Base-by-base conservation (phyloP, 2,113 vertebrate genomes). In the Dipodomys stephensi region DNA sequence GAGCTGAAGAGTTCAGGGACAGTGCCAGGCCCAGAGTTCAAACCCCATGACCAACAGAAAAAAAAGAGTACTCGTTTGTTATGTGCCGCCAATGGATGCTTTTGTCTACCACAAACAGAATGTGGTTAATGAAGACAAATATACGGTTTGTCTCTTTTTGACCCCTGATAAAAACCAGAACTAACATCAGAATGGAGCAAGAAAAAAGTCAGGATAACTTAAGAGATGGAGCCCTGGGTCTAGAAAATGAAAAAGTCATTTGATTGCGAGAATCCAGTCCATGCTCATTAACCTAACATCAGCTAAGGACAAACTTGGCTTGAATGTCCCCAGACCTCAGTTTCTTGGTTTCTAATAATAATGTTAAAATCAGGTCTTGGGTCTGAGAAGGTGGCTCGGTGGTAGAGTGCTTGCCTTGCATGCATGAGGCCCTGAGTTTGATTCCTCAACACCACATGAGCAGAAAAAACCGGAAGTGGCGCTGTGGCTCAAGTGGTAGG, bases 311-410 rank as follows among this genome's bases (percentile, higher is more conserved):
- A 46, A 80, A 60, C 27, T 27, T 62, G 35, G 23, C 32, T 65
- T 74, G 44, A 11, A 13, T 4, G 20, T 87, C 6, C 6, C 44
- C 27, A 7, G 53, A 25, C 12, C 22, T 64, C 46, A 39, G 9
- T 82, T 74, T 92, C 53, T 83, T 88, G 71, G 46, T 88, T 74
- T 91, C 83, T 76, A 85, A 30, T 25, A 65, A 84, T 27, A 12
- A 4, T 20, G 7, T 83, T 69, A 9, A 18, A 88, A 62, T 64
- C 49, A 62, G 30, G 30, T 64, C 83, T 39, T 39, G 39, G 39
- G 39, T 39, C 39, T 39, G 39, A 5, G 39, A 39, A 39, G 39
- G 39, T 39, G 5, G 39, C 39, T 39, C 39, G 0, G 39, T 39
- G 39, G 4, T 39, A 39, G 39, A 39, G 39, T 39, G 39, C 39